Percentiles rank a stretch among this genome's conserved stretches.
phyloP scores from a whole-genome alignment of 2,888 invertebrate species.

The Synanthedon vespiformis region DNA sequence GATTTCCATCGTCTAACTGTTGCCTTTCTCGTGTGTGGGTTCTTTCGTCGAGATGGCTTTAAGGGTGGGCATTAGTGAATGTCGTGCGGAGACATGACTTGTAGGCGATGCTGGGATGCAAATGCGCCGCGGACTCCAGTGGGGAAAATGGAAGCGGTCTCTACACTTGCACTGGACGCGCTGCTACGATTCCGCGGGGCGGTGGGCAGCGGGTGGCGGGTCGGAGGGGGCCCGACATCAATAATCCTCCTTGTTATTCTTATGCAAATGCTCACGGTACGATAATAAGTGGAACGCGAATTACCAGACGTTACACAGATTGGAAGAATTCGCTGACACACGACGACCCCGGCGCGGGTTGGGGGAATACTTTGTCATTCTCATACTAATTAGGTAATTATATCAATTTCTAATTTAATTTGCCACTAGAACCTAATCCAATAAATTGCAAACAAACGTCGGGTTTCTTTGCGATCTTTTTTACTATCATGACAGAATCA shows the following conservation, averaged over 20 bases:
- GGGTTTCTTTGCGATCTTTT: too few relatives aligned
- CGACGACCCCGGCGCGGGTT: constrained; percentile 19
- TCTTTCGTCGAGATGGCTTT: too few relatives aligned
- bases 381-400: too few relatives aligned
- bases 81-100: not conserved
- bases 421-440: too few relatives aligned
- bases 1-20: constrained; percentile 1
- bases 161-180: not conserved
- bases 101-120: too few relatives aligned
- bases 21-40: too few relatives aligned
- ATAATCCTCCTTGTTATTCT: constrained; percentile 70
- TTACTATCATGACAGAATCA: too few relatives aligned
- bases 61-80: not conserved
- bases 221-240: constrained; percentile 41
- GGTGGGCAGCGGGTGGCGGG: constrained; percentile 11
- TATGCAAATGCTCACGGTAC: constrained; percentile 67
- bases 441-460: too few relatives aligned
- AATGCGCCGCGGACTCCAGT: too few relatives aligned
- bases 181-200: constrained; percentile 3
- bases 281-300: constrained; percentile 67
- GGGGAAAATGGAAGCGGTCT: not conserved
- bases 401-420: too few relatives aligned
- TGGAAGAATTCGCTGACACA: constrained; percentile 54
- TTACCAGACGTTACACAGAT: constrained; percentile 64
- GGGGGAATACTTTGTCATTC: constrained; percentile 1